Percentiles rank a stretch among this genome's conserved stretches.
Conservation (phyloP, 2,888 invertebrate genomes). For the Orthosia gothica region DNA sequence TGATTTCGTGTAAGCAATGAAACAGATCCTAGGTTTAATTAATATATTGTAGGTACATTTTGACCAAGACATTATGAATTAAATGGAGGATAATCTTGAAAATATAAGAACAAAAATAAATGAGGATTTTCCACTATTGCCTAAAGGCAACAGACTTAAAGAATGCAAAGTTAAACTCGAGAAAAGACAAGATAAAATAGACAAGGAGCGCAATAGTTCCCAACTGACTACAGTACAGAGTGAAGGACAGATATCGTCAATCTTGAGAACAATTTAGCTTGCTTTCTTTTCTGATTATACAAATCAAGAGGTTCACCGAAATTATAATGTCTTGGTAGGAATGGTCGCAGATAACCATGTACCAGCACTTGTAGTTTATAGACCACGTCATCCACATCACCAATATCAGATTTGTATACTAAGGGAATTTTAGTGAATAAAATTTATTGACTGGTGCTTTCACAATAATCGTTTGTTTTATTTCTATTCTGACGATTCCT, state of each 20-base stretch:
- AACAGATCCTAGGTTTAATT: slow-evolving; percentile 56
- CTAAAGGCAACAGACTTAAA: not conserved
- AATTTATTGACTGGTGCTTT: slow-evolving; percentile 91
- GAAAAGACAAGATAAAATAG: not conserved
- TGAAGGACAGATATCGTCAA: not conserved
- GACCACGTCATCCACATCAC: slow-evolving; percentile 72
- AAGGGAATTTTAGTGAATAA: slow-evolving; percentile 90
- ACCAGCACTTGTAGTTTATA: slow-evolving; percentile 72
- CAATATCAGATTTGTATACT: slow-evolving; percentile 85
- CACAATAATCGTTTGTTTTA: slow-evolving; percentile 89
- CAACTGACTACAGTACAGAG: not conserved
- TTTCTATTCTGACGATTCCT: slow-evolving; percentile 67
- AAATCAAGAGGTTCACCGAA: not conserved
- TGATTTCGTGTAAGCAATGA: slow-evolving; percentile 57
- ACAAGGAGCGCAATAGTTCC: not conserved
- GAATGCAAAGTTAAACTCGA: not conserved
- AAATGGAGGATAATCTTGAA: not conserved
- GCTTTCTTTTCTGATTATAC: not conserved
- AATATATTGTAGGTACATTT: slow-evolving; percentile 44
- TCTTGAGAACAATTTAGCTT: not conserved
- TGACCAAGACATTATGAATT: slow-evolving; percentile 30
- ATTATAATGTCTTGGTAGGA: slow-evolving; percentile 34
- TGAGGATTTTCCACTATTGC: not conserved
- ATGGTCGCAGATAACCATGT: slow-evolving; percentile 37
- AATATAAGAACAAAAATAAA: not conserved